Percentiles rank a stretch among this genome's conserved stretches.
Conservation (phyloP, 2,113 vertebrate genomes). For the Plecotus auritus region DNA sequence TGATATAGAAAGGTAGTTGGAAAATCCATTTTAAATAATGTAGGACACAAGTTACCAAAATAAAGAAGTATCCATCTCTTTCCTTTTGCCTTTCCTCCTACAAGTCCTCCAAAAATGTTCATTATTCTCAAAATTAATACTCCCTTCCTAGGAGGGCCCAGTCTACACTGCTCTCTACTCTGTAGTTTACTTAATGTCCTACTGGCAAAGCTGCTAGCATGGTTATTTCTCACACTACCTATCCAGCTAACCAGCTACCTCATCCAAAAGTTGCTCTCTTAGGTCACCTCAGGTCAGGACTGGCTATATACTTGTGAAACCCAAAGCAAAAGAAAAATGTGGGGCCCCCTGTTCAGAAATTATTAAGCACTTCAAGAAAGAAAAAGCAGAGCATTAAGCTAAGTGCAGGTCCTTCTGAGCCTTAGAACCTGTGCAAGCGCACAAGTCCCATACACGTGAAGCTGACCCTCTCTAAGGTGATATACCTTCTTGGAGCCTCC, state of each 20-base stretch:
- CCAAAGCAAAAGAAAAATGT: constrained; percentile 14
- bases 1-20: background rate
- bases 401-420: background rate
- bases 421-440: background rate
- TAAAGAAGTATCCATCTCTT: background rate
- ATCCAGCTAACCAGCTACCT: background rate
- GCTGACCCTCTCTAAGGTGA: constrained; percentile 27
- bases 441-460: background rate
- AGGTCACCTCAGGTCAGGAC: background rate
- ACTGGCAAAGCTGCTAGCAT: background rate
- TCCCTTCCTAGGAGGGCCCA: background rate
- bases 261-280: background rate
- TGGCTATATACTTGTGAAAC: background rate
- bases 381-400: background rate
- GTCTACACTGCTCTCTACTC: background rate
- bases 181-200: background rate
- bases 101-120: background rate
- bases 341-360: background rate
- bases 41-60: background rate
- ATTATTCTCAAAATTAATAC: background rate
- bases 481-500: constrained; percentile 19
- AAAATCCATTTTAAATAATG: constrained; percentile 35
- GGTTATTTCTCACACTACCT: background rate
- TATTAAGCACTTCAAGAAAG: background rate
- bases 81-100: background rate